These are phyloP conservation scores for Eptesicus fuscus DNA, from an alignment of 2,113 vertebrate genomes.

Conservation along the genomic window DNA sequence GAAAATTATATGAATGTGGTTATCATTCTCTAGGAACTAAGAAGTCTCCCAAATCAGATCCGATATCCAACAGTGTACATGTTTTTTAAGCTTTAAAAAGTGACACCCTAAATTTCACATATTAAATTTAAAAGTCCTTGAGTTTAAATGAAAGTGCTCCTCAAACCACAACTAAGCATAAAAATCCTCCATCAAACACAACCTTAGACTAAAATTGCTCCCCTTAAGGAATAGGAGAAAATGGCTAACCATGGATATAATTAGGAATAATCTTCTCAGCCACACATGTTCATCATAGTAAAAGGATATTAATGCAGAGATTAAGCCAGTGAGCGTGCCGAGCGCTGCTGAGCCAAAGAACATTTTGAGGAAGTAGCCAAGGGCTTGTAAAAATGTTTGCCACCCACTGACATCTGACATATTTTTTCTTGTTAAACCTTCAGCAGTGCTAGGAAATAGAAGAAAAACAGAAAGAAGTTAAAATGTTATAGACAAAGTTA, in stretches of 20 bases:
- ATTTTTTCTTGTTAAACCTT: conserved; percentile 93
- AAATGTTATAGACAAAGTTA: conserved; percentile 61
- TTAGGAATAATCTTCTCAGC: background rate
- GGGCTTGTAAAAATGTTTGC: conserved; percentile 95
- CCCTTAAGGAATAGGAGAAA: background rate
- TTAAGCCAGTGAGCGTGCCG: conserved; percentile 97
- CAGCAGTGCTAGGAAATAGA: conserved; percentile 90
- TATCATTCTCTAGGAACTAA: conserved; percentile 48
- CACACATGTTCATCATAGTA: background rate
- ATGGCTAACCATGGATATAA: background rate
- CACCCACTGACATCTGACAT: conserved; percentile 92
- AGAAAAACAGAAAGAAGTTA: conserved; percentile 55
- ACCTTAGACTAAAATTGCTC: background rate
- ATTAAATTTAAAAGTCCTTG: background rate
- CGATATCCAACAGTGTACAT: background rate
- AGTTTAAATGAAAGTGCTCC: background rate
- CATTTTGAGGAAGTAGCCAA: conserved; percentile 98
- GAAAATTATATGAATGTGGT: conserved; percentile 48
- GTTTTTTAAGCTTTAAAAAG: background rate
- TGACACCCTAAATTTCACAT: background rate
- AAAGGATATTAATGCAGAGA: conserved; percentile 98
- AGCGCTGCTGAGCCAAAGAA: conserved; percentile 98
- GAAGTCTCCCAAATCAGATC: background rate
- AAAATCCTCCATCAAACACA: conserved; percentile 43
- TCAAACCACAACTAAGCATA: conserved; percentile 23